A percentile compares a stretch with the other conserved stretches of the same genome.
phyloP scores from a whole-genome alignment of 1,140 invertebrate species.

The Drosophila bocki region DNA sequence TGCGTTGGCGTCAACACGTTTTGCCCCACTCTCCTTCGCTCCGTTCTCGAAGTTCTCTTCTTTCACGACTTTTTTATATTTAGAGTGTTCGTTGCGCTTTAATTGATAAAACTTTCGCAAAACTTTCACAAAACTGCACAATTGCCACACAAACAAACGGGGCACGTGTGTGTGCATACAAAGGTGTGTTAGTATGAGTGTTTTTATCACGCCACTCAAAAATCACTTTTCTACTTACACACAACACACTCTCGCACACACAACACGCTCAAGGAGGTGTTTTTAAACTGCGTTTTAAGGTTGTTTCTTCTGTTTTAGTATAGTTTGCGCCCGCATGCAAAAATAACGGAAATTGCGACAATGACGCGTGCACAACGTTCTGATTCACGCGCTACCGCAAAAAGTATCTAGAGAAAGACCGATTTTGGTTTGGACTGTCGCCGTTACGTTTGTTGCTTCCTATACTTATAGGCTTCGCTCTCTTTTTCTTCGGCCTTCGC shows the following conservation, averaged over 20 bases:
- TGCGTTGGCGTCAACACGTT: conserved; percentile 48
- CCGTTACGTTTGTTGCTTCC: conserved; percentile 66
- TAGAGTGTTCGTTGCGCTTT: conserved; percentile 28
- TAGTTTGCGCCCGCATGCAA: conserved; percentile 63
- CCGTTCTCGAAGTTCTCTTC: not conserved
- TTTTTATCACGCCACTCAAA: conserved; percentile 42
- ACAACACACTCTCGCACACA: conserved; percentile 25
- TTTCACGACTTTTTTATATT: conserved; percentile 18
- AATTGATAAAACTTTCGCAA: conserved; percentile 54
- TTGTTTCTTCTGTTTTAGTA: conserved; percentile 22
- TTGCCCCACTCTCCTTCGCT: not conserved
- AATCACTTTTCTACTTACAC: conserved; percentile 60
- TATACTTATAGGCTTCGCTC: conserved; percentile 6
- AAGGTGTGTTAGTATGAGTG: conserved; percentile 3
- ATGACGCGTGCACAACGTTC: conserved; percentile 47
- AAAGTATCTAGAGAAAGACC: conserved; percentile 5
- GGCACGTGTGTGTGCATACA: not conserved
- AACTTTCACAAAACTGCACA: conserved; percentile 76
- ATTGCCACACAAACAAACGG: conserved; percentile 21
- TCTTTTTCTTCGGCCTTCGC: conserved; percentile 7
- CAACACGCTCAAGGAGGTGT: conserved; percentile 17
- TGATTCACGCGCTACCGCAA: conserved; percentile 15
- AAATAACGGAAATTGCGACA: conserved; percentile 15
- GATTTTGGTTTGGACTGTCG: conserved; percentile 4
- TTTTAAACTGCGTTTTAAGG: conserved; percentile 62